These are phyloP conservation scores for Coccyzus lansbergi DNA, from an alignment of 2,797 vertebrate genomes.

Conservation along the genomic window DNA sequence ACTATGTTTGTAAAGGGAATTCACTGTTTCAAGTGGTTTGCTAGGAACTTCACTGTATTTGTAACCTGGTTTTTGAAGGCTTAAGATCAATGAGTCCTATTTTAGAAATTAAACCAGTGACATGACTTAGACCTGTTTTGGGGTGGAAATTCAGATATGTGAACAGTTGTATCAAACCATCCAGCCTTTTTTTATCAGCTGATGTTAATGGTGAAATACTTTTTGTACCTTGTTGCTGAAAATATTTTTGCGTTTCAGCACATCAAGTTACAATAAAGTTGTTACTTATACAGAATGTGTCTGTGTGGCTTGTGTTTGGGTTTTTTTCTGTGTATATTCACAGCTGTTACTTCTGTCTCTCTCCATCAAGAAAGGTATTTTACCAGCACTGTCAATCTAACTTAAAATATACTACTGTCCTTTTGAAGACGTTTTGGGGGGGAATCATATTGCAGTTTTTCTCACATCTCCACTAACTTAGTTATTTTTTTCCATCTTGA, in stretches of 20 bases:
- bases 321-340: background rate
- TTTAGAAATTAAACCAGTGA: slow-evolving; percentile 76
- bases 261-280: slow-evolving; percentile 84
- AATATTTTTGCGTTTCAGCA: slow-evolving; percentile 84
- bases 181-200: slow-evolving; percentile 80
- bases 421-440: background rate
- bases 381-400: background rate
- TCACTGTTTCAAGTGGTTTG: slow-evolving; percentile 75
- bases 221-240: slow-evolving; percentile 85
- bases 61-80: slow-evolving; percentile 74
- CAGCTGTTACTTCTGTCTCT: background rate
- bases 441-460: background rate
- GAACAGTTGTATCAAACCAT: slow-evolving; percentile 77
- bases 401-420: background rate
- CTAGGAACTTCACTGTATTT: slow-evolving; percentile 73
- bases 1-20: slow-evolving; percentile 75
- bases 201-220: slow-evolving; percentile 81
- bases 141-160: slow-evolving; percentile 69
- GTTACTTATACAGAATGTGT: slow-evolving; percentile 78
- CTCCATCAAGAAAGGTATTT: background rate
- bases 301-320: slow-evolving; percentile 57
- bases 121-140: slow-evolving; percentile 73
- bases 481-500: background rate
- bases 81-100: slow-evolving; percentile 71
- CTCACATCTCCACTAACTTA: background rate